phyloP scores from a whole-genome alignment of 2,888 invertebrate genomes.

The Andrena chrysosceles region DNA sequence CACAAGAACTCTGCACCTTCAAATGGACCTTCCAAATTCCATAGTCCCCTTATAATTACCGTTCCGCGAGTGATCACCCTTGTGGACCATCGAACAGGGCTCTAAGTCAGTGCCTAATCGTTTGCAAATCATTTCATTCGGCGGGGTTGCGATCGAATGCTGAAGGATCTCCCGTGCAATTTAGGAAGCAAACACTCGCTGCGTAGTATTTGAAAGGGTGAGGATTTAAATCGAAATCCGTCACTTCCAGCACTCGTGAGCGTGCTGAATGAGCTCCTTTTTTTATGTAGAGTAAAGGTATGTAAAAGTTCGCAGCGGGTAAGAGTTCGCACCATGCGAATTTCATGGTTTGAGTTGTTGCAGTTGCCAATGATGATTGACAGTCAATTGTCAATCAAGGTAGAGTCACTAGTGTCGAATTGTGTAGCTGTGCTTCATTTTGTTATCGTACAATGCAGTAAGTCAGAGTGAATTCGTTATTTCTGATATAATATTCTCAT shows the following conservation, averaged over 20 bases:
- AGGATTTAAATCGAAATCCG: not conserved
- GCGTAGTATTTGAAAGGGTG: conserved; percentile 1
- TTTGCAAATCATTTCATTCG: conserved; percentile 64
- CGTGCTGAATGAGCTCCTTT: not conserved
- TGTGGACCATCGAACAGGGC: not conserved
- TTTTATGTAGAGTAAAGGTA: no score
- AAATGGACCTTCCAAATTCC: not conserved
- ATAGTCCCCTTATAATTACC: not conserved
- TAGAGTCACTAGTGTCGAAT: no score
- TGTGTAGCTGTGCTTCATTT: no score
- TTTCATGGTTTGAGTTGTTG: no score
- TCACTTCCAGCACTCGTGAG: conserved; percentile 11
- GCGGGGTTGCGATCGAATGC: conserved; percentile 36
- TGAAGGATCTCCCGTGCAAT: conserved; percentile 9
- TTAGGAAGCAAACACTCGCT: conserved; percentile 28
- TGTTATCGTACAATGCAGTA: no score
- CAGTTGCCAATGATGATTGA: no score
- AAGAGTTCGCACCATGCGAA: no score
- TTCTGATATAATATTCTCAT: no score
- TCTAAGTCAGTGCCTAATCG: conserved; percentile 56
- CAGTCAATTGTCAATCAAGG: no score
- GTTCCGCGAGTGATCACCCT: conserved; percentile 3
- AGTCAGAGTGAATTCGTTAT: no score
- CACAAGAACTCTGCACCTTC: not conserved
- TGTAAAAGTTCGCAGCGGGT: no score